Evolutionary conservation across 2,888 invertebrate species (phyloP).

Genomic region (Hirtodrosophila histrioides): DNA sequence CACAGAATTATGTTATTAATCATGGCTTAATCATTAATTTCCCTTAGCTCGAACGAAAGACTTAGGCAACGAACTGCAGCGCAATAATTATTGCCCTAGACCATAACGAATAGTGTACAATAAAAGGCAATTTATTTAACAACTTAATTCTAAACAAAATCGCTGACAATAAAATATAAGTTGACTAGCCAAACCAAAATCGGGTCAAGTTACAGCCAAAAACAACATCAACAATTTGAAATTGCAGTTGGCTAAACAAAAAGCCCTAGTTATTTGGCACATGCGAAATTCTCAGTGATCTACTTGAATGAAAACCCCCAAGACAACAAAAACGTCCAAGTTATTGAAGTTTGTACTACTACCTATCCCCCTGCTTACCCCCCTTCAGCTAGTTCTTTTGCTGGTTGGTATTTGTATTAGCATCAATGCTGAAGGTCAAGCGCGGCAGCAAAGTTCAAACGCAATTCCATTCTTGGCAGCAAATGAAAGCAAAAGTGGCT

Average conservation of each 20-base stretch:
- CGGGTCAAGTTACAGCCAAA: constrained; percentile 61
- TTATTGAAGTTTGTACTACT: constrained; percentile 16
- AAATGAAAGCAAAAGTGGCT: constrained; percentile 65
- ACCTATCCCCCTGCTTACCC: not conserved
- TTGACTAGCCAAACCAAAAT: constrained; percentile 48
- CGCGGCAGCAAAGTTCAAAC: constrained; percentile 59
- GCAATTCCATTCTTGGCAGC: constrained; percentile 52
- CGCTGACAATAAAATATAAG: constrained; percentile 59
- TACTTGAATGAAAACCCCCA: constrained; percentile 51
- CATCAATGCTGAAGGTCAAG: constrained; percentile 66
- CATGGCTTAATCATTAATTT: constrained; percentile 66
- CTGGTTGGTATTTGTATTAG: constrained; percentile 25
- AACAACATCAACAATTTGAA: constrained; percentile 40
- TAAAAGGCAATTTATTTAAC: constrained; percentile 65
- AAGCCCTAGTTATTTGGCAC: constrained; percentile 73
- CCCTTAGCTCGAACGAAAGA: constrained; percentile 63
- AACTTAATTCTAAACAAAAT: constrained; percentile 64
- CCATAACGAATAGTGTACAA: constrained; percentile 49
- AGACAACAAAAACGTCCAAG: constrained; percentile 24
- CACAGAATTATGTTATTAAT: constrained; percentile 68
- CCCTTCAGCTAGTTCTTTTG: constrained; percentile 8
- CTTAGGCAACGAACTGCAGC: constrained; percentile 58
- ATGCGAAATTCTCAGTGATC: constrained; percentile 76
- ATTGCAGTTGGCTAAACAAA: constrained; percentile 48
- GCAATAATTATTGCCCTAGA: constrained; percentile 59